Conservation (phyloP, 2,888 invertebrate genomes). For the Dicranocentrus wangi region DNA sequence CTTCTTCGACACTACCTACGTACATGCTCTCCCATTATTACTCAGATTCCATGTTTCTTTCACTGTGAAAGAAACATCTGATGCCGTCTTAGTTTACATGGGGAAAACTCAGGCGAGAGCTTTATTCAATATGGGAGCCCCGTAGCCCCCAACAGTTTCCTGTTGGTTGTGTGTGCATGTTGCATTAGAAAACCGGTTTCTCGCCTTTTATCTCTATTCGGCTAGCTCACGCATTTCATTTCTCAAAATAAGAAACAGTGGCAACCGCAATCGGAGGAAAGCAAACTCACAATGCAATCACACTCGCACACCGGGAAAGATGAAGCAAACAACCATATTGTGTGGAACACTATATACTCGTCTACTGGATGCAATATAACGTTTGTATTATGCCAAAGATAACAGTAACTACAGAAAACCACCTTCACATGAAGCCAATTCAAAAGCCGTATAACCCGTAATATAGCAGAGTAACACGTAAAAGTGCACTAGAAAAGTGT, state of each 20-base stretch:
- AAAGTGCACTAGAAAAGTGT: slow-evolving; percentile 56
- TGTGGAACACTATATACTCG: no score
- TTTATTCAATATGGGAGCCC: slow-evolving; percentile 6
- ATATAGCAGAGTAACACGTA: slow-evolving; percentile 35
- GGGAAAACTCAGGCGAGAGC: slow-evolving; percentile 10
- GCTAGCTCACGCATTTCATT: slow-evolving; percentile 24
- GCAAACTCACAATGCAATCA: slow-evolving; percentile 50
- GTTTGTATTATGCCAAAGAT: not conserved
- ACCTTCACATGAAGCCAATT: slow-evolving; percentile 36
- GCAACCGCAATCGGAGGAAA: not conserved
- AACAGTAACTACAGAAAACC: slow-evolving; percentile 11
- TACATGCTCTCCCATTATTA: slow-evolving; percentile 1
- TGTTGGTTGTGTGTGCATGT: slow-evolving; percentile 25
- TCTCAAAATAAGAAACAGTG: slow-evolving; percentile 2
- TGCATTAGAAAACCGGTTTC: slow-evolving; percentile 32
- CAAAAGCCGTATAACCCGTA: slow-evolving; percentile 33
- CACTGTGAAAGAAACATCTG: slow-evolving; percentile 18
- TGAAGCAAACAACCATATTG: slow-evolving; percentile 41
- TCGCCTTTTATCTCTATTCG: not conserved
- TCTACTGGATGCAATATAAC: not conserved
- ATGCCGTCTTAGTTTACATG: slow-evolving; percentile 7
- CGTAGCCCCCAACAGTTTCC: slow-evolving; percentile 12
- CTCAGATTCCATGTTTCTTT: slow-evolving; percentile 10
- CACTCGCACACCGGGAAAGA: slow-evolving; percentile 32
- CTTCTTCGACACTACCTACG: slow-evolving; percentile 3